Evolutionary conservation across 2,113 vertebrate species (phyloP).

Genomic region (Salvelinus namaycush): DNA sequence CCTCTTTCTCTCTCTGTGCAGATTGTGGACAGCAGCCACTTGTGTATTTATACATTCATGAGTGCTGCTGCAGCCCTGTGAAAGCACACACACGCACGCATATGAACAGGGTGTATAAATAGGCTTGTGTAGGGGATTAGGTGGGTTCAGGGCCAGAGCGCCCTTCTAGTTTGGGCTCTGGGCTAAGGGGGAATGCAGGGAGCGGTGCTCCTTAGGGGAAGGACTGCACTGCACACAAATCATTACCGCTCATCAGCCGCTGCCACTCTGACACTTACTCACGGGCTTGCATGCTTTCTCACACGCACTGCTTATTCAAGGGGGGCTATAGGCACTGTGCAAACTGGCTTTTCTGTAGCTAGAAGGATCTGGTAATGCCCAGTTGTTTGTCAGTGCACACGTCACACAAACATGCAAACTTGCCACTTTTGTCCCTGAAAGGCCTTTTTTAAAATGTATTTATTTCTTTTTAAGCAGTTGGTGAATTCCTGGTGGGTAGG

Average conservation of each 20-base stretch:
- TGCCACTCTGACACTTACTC: slow-evolving; percentile 64
- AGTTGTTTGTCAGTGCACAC: no score
- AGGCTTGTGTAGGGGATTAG: slow-evolving; percentile 65
- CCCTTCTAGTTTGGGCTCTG: slow-evolving; percentile 46
- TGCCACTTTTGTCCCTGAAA: no score
- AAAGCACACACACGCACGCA: slow-evolving; percentile 35
- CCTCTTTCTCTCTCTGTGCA: slow-evolving; percentile 3
- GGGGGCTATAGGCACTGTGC: no score
- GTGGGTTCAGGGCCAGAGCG: slow-evolving; percentile 58
- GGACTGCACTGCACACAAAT: slow-evolving; percentile 63
- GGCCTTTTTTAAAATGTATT: no score
- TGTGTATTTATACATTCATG: slow-evolving; percentile 70
- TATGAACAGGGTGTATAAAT: slow-evolving; percentile 52
- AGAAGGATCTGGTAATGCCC: no score
- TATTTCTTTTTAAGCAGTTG: no score
- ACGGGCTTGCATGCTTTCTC: slow-evolving; percentile 27
- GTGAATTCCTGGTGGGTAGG: no score
- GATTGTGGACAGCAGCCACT: slow-evolving; percentile 46
- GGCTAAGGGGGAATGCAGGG: slow-evolving; percentile 16
- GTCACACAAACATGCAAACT: no score
- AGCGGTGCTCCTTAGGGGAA: slow-evolving; percentile 29
- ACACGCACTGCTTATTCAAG: not conserved
- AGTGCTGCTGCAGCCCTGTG: slow-evolving; percentile 48
- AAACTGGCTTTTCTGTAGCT: no score
- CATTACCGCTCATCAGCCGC: slow-evolving; percentile 69